Conservation (phyloP, 2,113 vertebrate species). For the Melanerpes aurifrons region DNA sequence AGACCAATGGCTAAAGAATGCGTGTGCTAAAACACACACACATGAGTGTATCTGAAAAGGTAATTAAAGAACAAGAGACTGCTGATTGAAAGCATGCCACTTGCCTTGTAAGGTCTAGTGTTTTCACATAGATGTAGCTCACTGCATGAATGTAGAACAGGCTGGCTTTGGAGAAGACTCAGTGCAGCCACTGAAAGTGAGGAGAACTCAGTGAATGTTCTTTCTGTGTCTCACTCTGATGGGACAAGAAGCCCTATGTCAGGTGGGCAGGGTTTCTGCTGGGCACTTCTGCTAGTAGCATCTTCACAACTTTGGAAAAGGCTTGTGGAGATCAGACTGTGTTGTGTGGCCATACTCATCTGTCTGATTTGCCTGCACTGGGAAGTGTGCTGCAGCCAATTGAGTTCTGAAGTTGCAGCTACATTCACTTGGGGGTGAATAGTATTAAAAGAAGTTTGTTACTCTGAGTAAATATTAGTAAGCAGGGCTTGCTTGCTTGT, state of each 20-base stretch:
- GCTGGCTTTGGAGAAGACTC: neutral
- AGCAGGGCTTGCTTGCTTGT: neutral
- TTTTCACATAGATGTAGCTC: neutral
- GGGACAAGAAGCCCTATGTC: neutral
- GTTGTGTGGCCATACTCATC: rapidly evolving
- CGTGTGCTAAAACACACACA: neutral
- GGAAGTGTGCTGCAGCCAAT: neutral
- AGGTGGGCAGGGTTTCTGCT: neutral
- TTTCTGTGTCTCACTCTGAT: neutral
- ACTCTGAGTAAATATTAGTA: neutral
- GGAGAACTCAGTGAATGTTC: neutral
- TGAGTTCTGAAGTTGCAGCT: neutral
- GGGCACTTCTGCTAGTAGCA: neutral
- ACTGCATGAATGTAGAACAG: rapidly evolving
- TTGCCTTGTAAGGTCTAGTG: neutral
- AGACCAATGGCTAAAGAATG: neutral
- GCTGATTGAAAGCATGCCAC: neutral
- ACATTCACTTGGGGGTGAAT: neutral
- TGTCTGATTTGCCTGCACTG: neutral
- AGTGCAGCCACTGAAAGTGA: neutral
- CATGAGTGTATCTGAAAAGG: neutral
- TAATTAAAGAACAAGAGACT: neutral
- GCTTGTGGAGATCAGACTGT: neutral
- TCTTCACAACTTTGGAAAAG: neutral
- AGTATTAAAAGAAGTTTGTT: neutral